Evolutionary conservation across 2,797 vertebrate species (phyloP).

Genomic region (Acipenser transmontanus): DNA sequence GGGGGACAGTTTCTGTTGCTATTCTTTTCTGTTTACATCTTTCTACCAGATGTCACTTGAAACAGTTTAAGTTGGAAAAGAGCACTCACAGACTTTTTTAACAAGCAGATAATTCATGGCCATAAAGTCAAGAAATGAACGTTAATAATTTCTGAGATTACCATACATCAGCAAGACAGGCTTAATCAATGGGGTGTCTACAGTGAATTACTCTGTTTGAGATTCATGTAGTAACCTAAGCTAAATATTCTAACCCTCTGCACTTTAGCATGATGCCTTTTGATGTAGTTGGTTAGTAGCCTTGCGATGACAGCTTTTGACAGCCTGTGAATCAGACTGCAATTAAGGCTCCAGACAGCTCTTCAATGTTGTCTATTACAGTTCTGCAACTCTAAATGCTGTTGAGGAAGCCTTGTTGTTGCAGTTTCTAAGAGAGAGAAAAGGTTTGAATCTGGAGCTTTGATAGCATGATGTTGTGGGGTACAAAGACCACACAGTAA

Average conservation of each 20-base stretch:
- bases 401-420: background rate
- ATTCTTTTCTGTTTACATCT: too few relatives aligned
- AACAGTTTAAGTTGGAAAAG: too few relatives aligned
- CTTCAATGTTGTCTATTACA: background rate
- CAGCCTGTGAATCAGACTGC: background rate
- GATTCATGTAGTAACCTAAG: background rate
- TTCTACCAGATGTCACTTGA: too few relatives aligned
- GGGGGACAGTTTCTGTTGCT: too few relatives aligned
- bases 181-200: background rate
- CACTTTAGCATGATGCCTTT: background rate
- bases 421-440: background rate
- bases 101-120: background rate
- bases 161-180: background rate
- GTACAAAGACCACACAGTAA: too few relatives aligned
- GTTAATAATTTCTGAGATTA: slow-evolving; percentile 4
- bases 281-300: background rate
- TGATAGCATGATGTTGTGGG: too few relatives aligned
- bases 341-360: slow-evolving; percentile 3
- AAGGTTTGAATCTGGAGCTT: background rate
- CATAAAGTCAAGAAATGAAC: background rate
- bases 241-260: background rate
- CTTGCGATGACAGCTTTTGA: background rate
- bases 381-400: background rate
- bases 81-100: background rate
- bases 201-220: background rate